Conservation (phyloP, 2,797 vertebrate species). For the Peromyscus eremicus region DNA sequence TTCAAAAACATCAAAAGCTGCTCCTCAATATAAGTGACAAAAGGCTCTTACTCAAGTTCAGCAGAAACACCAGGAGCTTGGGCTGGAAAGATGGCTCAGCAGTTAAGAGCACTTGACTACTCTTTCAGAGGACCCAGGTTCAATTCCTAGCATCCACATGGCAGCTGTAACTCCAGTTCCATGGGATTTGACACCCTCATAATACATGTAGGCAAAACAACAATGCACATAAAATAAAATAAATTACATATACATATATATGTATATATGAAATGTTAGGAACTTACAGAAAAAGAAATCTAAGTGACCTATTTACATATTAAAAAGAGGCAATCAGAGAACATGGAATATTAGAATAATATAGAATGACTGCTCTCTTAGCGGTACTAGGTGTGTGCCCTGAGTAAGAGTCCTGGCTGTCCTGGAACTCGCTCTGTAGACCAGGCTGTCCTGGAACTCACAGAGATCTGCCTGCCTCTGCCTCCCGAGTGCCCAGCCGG, state of each 20-base stretch:
- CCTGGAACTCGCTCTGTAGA: neutral
- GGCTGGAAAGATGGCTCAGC: neutral
- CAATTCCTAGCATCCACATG: neutral
- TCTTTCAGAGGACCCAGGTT: too few relatives aligned
- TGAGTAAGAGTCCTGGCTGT: neutral
- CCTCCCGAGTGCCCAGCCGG: neutral
- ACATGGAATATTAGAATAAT: neutral
- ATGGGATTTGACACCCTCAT: neutral
- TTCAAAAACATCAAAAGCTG: neutral
- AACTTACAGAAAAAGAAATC: conserved; percentile 15
- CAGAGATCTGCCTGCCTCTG: neutral
- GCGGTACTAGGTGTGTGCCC: neutral
- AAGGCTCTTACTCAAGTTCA: neutral
- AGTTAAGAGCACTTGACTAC: neutral
- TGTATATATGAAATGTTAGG: neutral
- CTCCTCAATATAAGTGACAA: neutral
- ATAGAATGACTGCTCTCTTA: too few relatives aligned
- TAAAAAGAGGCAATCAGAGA: neutral
- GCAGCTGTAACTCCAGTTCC: neutral
- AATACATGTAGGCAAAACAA: neutral
- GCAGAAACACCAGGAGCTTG: neutral
- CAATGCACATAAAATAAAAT: neutral
- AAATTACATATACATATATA: too few relatives aligned
- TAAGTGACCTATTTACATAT: neutral
- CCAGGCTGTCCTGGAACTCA: neutral